Conservation (phyloP, 2,113 vertebrate genomes). For the Peromyscus maniculatus region DNA sequence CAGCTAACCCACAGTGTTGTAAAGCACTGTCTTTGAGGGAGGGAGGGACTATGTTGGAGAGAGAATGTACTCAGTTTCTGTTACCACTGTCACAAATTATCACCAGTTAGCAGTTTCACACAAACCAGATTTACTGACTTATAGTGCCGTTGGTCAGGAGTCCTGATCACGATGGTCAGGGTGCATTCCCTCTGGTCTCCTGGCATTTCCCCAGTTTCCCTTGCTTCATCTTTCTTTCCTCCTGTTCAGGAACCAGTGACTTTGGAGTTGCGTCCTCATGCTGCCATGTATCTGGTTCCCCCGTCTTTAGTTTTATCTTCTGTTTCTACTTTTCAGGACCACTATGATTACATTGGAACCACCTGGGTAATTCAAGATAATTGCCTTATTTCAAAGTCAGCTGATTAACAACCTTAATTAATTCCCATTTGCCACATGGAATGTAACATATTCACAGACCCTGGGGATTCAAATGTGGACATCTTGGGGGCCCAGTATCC, state of each 20-base stretch:
- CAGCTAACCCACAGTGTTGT: not conserved
- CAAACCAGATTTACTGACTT: not conserved
- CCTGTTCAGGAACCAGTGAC: not conserved
- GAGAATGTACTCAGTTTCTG: not conserved
- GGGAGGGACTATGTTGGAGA: not conserved
- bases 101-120: not conserved
- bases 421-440: not conserved
- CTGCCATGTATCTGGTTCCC: not conserved
- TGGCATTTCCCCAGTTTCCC: not conserved
- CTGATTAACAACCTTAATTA: constrained; percentile 15
- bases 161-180: not conserved
- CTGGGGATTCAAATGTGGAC: not conserved
- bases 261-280: too few species aligned
- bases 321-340: not conserved
- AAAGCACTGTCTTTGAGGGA: not conserved
- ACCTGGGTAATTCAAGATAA: not conserved
- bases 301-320: not conserved
- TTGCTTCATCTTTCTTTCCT: not conserved
- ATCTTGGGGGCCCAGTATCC: not conserved
- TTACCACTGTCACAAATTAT: not conserved
- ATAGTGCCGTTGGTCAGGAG: not conserved
- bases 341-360: not conserved
- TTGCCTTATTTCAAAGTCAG: not conserved
- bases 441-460: not conserved
- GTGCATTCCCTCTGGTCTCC: not conserved